Conservation (phyloP, 2,888 invertebrate species). For the Pimpla rufipes region DNA sequence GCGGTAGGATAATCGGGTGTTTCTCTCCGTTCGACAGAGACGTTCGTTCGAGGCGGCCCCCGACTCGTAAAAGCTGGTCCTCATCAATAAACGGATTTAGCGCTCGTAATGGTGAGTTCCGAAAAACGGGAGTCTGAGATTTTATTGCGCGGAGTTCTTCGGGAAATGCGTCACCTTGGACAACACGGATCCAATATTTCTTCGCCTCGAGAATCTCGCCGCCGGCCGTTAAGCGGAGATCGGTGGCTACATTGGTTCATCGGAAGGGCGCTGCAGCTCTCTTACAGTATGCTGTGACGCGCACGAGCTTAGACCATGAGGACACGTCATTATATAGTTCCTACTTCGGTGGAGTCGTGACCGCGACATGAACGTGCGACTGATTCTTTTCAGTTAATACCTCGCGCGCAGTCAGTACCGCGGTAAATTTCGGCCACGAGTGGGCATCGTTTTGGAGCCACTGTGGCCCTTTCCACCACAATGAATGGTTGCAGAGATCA, state of each 20-base stretch:
- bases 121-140: background rate
- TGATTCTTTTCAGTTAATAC: no score
- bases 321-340: background rate
- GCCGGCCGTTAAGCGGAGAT: background rate
- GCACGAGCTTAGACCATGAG: slow-evolving; percentile 29
- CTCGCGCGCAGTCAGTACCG: no score
- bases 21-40: slow-evolving; percentile 26
- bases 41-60: slow-evolving; percentile 50
- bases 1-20: slow-evolving; percentile 49
- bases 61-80: slow-evolving; percentile 19
- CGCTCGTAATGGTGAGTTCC: background rate
- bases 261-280: background rate
- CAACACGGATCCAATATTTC: slow-evolving; percentile 13
- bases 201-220: slow-evolving; percentile 10
- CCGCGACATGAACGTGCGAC: no score
- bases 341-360: no score
- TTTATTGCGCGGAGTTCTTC: background rate
- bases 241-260: background rate
- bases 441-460: no score
- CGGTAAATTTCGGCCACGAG: no score
- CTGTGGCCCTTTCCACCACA: no score
- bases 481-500: no score
- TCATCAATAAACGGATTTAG: slow-evolving; percentile 44
- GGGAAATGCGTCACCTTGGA: background rate
- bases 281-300: slow-evolving; percentile 32